Evolutionary conservation across 2,113 vertebrate genomes (phyloP), one percentile per base, ranked within the genome.

Genomic region (Rhea americana): DNA sequence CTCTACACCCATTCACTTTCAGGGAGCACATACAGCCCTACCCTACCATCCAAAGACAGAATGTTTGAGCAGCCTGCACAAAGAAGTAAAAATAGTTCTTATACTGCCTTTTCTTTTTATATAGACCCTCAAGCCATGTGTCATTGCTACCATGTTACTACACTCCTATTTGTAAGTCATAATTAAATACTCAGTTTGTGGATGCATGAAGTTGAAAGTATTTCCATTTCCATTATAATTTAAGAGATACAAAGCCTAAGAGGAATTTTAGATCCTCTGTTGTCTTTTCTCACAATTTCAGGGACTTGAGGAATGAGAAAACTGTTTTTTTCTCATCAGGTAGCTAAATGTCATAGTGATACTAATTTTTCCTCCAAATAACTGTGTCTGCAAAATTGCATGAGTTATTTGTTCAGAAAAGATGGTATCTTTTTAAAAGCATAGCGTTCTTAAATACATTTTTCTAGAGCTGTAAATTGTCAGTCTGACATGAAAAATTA

Each of bases 361-460:
- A 71, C 32, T 62, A 85, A 82, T 82, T 87, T 56, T 13, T 85
- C 35, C 26, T 89, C 20, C n/a, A 91, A 83, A 91, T 45, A 94
- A 55, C 10, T 13, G 43, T 22, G 7, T 66, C 50, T 61, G 15
- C 47, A 91, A 86, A 91, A 47, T 2, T 30, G 13, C 17, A 8
- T 68, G 48, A 56, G 39, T 30, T 47, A 85, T n/a, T 80, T 62
- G 25, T 58, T 86, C 41, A 58, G 30, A 81, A 85, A 76, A 41
- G 19, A 74, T 30, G 19, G 37, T 18, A 75, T 26, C 51, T 3
- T 58, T 67, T n/a, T 47, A 71, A 81, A 82, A 90, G 22, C n/a
- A 79, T 19, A 53, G 3, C 22, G 7, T 55, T 45, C 51, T 21
- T 83, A 47, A 32, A 70, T 63, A 50, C 7, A 51, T 20, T 83